A percentile compares a stretch with the other conserved stretches of the same genome.
These are phyloP conservation scores for Uria aalge DNA, from an alignment of 2,113 vertebrate genomes.

Conservation along the genomic window DNA sequence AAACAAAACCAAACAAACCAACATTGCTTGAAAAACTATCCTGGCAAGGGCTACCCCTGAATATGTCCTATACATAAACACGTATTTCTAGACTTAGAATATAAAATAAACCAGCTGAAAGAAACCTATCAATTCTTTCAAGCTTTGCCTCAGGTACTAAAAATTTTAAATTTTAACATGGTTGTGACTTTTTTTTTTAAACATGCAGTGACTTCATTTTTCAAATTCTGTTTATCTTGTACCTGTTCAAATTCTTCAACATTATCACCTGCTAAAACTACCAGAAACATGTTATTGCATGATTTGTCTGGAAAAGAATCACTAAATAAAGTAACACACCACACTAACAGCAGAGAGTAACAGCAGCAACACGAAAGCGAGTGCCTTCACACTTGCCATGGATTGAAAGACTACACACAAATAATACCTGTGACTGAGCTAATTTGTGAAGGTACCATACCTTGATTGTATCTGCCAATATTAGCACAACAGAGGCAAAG, in stretches of 20 bases:
- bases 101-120: neutral
- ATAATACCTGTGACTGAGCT: neutral
- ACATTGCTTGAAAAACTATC: neutral
- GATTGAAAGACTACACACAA: neutral
- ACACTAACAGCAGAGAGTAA: neutral
- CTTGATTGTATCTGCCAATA: neutral
- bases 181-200: neutral
- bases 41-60: neutral
- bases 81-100: neutral
- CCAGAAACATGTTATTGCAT: neutral
- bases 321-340: neutral
- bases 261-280: neutral
- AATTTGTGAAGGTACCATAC: neutral
- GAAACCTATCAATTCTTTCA: neutral
- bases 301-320: neutral
- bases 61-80: neutral
- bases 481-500: neutral
- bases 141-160: neutral
- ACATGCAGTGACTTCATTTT: neutral
- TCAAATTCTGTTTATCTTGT: neutral
- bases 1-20: neutral
- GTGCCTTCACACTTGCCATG: neutral
- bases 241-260: neutral
- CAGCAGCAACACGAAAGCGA: neutral
- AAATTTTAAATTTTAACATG: neutral